These are phyloP conservation scores for Eristalinus sepulchralis DNA, from an alignment of 2,888 invertebrate genomes.

Conservation along the genomic window DNA sequence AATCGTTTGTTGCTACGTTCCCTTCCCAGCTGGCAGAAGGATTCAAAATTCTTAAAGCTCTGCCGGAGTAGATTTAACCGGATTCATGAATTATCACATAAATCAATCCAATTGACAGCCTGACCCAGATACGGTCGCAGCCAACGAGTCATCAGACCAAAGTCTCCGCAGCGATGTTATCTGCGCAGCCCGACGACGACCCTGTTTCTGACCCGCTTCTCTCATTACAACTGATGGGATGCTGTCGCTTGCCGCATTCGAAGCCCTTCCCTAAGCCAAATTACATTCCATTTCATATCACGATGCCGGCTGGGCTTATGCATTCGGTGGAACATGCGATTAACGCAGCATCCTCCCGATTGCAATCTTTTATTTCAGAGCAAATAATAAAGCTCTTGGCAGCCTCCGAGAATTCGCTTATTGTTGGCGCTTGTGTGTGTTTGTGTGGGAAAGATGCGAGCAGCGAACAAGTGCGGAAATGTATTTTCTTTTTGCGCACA, in stretches of 20 bases:
- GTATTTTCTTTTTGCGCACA: conserved; percentile 16
- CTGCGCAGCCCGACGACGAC: conserved; percentile 11
- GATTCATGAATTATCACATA: conserved; percentile 24
- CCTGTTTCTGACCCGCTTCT: conserved; percentile 8
- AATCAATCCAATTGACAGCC: conserved; percentile 54
- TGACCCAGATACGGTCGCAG: conserved; percentile 60
- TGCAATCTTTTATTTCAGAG: conserved; percentile 44
- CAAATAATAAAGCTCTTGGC: conserved; percentile 62
- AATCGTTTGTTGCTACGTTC: background rate
- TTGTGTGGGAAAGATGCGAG: conserved; percentile 38
- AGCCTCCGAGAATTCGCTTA: conserved; percentile 46
- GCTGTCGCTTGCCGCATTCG: background rate
- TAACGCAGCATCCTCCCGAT: conserved; percentile 21
- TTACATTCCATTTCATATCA: conserved; percentile 20
- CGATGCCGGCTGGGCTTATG: background rate
- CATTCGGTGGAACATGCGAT: conserved; percentile 4
- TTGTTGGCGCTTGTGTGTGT: conserved; percentile 40
- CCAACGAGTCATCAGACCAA: conserved; percentile 45
- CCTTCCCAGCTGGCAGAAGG: background rate
- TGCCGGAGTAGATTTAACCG: conserved; percentile 1
- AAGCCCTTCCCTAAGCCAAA: conserved; percentile 34
- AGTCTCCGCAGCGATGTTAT: conserved; percentile 44
- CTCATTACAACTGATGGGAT: conserved; percentile 36
- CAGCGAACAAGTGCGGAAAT: conserved; percentile 65
- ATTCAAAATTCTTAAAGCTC: background rate